Evolutionary conservation across 2,797 vertebrate genomes (phyloP), one percentile per base, ranked within the genome.

Genomic region (Halcyon badia): DNA sequence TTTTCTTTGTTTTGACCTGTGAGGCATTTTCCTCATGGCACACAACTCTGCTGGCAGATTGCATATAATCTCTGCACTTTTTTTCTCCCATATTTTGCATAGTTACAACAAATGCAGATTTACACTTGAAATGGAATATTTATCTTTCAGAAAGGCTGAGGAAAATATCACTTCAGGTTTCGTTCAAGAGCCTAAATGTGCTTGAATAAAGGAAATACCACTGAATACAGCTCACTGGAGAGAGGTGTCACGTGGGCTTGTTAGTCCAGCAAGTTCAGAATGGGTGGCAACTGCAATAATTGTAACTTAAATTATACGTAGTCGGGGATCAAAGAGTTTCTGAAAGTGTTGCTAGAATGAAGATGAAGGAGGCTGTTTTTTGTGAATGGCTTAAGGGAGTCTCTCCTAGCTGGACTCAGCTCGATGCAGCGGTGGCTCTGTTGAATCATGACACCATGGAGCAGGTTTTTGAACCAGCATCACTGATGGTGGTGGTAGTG

Each of bases 11-110:
- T 97, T 98, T 98, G 98, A 98, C 98, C 97, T 97, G 98, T 96
- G 97, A 96, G 66, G 87, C 95, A 96, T 98, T 97, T 97, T 98
- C 97, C 96, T 98, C 97, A 98, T 98, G 97, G 97, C 86, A 97
- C 98, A 98, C 97, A 97, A 98, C 98, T 99, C 98, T 98, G 97
- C 98, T 97, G 97, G 95, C 98, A 98, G 97, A 97, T 95, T 96
- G 97, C 80, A 90, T 97, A 97, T 98, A 97, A 98, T 98, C 97
- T 98, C 97, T 94, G 97, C 90, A 97, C 97, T 97, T 98, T 98
- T 98, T 98, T 94, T 82, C 92, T 95, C 91, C 91, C 97, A 76
- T 96, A 96, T 94, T 97, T 97, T 98, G 95, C 97, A 97, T 97
- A 90, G 97, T 97, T 98, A 97, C 89, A 94, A 96, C 91, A 93